phyloP scores from a whole-genome alignment of 64 coral and sea anemone genomes.

The Pachyseris speciosa region DNA sequence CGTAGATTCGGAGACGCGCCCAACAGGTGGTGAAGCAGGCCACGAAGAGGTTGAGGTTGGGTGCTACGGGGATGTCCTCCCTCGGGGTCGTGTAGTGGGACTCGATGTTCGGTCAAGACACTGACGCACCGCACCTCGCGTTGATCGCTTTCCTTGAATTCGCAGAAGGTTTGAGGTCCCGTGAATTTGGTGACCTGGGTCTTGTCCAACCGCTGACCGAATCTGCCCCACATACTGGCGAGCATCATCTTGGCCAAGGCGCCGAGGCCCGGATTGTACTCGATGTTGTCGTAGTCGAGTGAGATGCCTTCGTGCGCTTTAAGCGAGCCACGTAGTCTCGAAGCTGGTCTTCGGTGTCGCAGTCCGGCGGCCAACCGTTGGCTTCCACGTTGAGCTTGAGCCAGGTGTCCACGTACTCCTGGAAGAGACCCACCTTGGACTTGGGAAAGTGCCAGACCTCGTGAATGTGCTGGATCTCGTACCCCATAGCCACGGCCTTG shows the following conservation, averaged over 20 bases:
- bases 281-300: background rate
- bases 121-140: background rate
- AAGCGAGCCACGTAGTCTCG: too few relatives aligned
- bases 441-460: background rate
- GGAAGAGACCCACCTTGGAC: constrained; percentile 12
- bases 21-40: constrained; percentile 46
- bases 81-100: background rate
- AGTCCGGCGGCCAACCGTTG: constrained; percentile 19
- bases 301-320: constrained; percentile 6
- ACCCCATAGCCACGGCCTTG: background rate
- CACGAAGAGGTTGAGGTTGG: constrained; percentile 34
- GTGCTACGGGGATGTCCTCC: background rate
- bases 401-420: constrained; percentile 29
- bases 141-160: background rate
- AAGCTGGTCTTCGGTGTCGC: background rate
- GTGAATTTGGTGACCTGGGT: background rate
- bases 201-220: background rate
- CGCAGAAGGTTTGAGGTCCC: background rate
- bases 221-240: constrained; percentile 21
- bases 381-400: constrained; percentile 21
- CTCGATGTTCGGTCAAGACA: background rate
- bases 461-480: constrained; percentile 26
- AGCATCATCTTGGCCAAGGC: constrained; percentile 32
- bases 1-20: constrained; percentile 46
- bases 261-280: background rate